These are phyloP conservation scores for Tenthredo notha DNA, from an alignment of 2,888 invertebrate genomes.

Conservation along the genomic window DNA sequence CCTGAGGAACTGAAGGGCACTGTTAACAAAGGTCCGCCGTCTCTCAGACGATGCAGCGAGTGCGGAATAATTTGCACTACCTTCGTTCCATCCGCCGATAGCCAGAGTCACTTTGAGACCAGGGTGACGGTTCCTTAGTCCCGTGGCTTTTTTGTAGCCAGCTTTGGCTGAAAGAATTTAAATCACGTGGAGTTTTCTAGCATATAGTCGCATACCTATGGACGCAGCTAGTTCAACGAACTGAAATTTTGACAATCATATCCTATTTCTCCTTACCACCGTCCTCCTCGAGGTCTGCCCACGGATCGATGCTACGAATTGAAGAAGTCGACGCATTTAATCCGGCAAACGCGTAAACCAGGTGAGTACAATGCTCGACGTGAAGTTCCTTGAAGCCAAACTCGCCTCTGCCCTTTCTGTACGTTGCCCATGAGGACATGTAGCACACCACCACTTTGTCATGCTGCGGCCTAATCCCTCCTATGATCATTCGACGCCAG, in stretches of 20 bases:
- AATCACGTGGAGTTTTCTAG: constrained; percentile 10
- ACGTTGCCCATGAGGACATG: constrained; percentile 89
- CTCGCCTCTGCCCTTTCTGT: constrained; percentile 84
- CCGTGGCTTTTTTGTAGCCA: constrained; percentile 84
- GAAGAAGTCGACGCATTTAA: constrained; percentile 84
- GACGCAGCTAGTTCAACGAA: background rate
- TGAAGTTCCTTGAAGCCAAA: constrained; percentile 86
- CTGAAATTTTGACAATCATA: background rate
- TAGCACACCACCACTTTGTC: constrained; percentile 90
- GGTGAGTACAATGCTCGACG: constrained; percentile 88
- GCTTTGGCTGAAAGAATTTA: constrained; percentile 69
- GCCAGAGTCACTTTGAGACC: constrained; percentile 87
- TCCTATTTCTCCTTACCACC: constrained; percentile 82
- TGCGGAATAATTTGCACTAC: constrained; percentile 86
- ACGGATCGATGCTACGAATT: constrained; percentile 88
- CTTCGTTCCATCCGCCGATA: constrained; percentile 96
- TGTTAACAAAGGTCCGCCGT: constrained; percentile 85
- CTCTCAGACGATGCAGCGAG: constrained; percentile 84
- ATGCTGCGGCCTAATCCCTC: constrained; percentile 82
- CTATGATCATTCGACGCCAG: constrained; percentile 42
- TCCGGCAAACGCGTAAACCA: constrained; percentile 91
- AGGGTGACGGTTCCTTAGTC: constrained; percentile 84
- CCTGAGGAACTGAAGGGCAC: constrained; percentile 86
- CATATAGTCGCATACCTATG: background rate
- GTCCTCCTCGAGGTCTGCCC: constrained; percentile 88